phyloP scores from a whole-genome alignment of 2,113 vertebrate species.

The Daubentonia madagascariensis region DNA sequence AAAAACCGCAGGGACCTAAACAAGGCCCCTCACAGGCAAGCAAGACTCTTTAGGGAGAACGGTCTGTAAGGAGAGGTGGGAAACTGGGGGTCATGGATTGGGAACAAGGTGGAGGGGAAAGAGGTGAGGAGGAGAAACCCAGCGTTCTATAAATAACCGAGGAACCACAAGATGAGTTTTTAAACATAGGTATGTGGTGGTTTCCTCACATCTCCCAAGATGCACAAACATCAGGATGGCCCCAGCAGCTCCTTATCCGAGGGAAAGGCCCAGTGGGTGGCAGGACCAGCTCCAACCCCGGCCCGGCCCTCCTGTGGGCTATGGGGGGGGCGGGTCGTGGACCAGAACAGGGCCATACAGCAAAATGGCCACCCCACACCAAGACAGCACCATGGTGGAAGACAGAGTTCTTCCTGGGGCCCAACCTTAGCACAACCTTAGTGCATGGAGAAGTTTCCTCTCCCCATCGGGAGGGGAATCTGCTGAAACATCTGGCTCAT shows the following conservation, averaged over 20 bases:
- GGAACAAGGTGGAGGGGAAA: neutral
- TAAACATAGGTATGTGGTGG: conserved; percentile 46
- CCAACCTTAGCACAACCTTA: too few relatives aligned
- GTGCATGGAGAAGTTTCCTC: neutral
- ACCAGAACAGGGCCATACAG: neutral
- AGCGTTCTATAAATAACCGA: neutral
- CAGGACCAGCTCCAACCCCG: neutral
- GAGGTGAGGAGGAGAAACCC: neutral
- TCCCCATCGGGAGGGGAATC: neutral
- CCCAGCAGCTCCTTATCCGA: neutral
- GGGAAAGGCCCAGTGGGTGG: neutral
- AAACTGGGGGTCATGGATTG: neutral
- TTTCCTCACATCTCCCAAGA: conserved; percentile 37
- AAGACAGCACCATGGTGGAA: neutral
- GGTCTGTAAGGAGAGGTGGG: conserved; percentile 11
- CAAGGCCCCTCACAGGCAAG: neutral
- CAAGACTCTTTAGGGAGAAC: conserved; percentile 7
- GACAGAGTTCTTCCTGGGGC: neutral
- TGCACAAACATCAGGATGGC: neutral
- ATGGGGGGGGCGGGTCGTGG: neutral
- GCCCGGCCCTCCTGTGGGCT: neutral
- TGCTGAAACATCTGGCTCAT: conserved; percentile 46
- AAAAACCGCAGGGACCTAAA: conserved; percentile 33
- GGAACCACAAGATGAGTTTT: conserved; percentile 59
- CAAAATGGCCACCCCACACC: neutral